Base-by-base conservation (phyloP, 2,888 invertebrate genomes). In the Drosophila seclusa region DNA sequence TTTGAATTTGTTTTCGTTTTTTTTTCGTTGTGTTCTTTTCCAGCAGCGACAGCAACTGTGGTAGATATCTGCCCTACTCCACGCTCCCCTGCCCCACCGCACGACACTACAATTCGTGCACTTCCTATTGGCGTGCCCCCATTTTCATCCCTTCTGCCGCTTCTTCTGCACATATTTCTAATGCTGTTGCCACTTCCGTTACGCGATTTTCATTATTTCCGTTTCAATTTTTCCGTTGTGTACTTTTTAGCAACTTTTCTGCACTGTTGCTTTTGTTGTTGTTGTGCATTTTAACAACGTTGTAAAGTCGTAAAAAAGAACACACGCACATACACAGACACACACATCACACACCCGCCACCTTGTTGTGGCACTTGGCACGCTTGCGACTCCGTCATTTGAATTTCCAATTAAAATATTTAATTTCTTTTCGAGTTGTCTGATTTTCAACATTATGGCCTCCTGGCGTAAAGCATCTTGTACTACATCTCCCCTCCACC, bases 341-440 rank as follows among this genome's bases (percentile, higher is more conserved):
- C 57, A 40, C 55, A 38, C 60, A 45, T 45, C 45, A 27, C 24
- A 32, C 31, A 4, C 40, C 54, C 60, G 21, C 40, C 45, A 27
- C 45, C 48, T 6, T 31, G 18, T 10, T n/a, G n/a, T 21, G 32
- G 8, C 45, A 10, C 50, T 59, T 68, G 42, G 59, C 67, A 62
- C 71, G 71, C 65, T 70, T 67, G 54, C 64, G 64, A 27, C 50
- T 55, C 32, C 73, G 69, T 73, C 84, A 89, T 85, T 89, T 87
- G 73, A 90, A 85, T 90, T 89, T 90, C 89, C 91, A 87, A 87
- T 90, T 87, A 87, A 87, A 87, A 90, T 87, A 88, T 90, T 90
- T 87, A 90, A 87, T 87, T 87, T 89, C 80, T 79, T 87, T 90
- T 76, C 73, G 78, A 75, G 77, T 90, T 83, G 90, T 85, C 87